These are phyloP conservation scores for Indicator maculatus DNA, from an alignment of 2,113 vertebrate genomes.

Conservation along the genomic window DNA sequence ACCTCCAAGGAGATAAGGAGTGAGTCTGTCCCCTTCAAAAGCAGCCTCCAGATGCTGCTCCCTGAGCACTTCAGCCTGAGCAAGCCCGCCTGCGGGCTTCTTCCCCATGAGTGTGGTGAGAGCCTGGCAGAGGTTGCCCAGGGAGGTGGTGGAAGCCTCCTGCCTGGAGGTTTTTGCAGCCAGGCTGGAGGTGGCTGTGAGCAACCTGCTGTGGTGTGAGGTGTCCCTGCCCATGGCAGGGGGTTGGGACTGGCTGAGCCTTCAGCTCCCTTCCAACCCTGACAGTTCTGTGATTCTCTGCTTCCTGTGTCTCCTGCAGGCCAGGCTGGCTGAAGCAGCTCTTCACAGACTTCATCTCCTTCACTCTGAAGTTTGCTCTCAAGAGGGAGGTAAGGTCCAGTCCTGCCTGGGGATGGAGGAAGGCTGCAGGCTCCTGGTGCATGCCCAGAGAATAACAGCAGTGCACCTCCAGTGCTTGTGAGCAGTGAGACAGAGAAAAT, in stretches of 20 bases:
- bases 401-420: neutral
- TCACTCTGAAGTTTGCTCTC: conserved; percentile 86
- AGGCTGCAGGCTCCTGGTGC: neutral
- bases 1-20: conserved; percentile 84
- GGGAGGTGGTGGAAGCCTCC: too few species aligned
- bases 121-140: too few species aligned
- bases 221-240: too few species aligned
- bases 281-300: too few species aligned
- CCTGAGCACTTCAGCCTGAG: neutral
- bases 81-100: neutral
- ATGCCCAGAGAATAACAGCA: neutral
- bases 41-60: neutral
- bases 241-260: too few species aligned
- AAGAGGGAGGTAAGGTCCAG: conserved; percentile 83
- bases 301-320: conserved; percentile 60
- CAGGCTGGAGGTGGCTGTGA: too few species aligned
- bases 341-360: conserved; percentile 87
- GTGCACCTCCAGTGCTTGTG: neutral
- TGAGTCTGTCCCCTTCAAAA: conserved; percentile 61
- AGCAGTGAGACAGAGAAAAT: neutral
- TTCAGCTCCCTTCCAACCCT: too few species aligned
- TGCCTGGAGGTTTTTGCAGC: too few species aligned
- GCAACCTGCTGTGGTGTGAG: too few species aligned
- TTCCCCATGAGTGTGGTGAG: neutral
- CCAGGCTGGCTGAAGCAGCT: conserved; percentile 87